Conservation (phyloP, 2,113 vertebrate genomes). For the Progne subis region DNA sequence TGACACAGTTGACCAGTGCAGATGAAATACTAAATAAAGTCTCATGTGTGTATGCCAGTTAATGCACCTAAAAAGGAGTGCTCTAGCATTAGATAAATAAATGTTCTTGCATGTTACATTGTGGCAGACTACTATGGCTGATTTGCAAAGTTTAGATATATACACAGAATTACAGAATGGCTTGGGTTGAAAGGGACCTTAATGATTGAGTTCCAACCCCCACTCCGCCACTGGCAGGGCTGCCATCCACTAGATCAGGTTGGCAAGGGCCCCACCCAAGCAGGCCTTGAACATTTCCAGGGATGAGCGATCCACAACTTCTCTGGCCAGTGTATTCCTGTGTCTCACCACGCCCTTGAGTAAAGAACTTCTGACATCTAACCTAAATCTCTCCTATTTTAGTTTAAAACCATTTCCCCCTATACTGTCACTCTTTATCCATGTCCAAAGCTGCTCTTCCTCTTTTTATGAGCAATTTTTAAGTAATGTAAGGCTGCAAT, state of each 20-base stretch:
- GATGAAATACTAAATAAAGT: conserved; percentile 9
- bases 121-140: not conserved
- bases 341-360: not conserved
- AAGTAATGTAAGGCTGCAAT: not conserved
- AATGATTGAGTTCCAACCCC: not conserved
- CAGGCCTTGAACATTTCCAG: not conserved
- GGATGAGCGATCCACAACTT: not conserved
- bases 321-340: not conserved
- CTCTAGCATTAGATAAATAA: not conserved
- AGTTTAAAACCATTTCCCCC: not conserved
- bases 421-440: not conserved
- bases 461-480: not conserved
- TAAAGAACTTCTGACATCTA: not conserved
- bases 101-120: not conserved
- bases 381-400: not conserved
- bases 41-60: not conserved
- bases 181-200: not conserved
- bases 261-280: not conserved
- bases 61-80: not conserved
- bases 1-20: not conserved
- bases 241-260: not conserved
- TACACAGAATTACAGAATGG: not conserved
- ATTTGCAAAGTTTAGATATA: not conserved
- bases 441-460: not conserved
- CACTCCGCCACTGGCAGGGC: not conserved